These are phyloP conservation scores for Herpetotheres cachinnans DNA, from an alignment of 2,113 vertebrate species.

Conservation along the genomic window DNA sequence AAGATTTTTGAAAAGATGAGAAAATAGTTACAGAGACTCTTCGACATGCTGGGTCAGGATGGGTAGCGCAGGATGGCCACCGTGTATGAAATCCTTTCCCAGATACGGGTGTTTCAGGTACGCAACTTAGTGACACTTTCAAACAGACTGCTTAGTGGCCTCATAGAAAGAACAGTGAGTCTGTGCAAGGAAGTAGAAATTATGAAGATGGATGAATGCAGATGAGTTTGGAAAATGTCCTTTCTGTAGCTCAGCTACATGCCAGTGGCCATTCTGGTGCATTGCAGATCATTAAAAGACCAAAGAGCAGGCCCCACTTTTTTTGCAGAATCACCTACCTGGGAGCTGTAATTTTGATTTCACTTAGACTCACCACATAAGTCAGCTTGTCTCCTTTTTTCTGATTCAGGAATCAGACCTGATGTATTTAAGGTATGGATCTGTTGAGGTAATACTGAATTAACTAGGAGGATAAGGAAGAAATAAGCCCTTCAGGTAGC, in stretches of 20 bases:
- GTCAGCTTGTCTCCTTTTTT: background rate
- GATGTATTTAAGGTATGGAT: background rate
- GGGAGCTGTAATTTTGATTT: background rate
- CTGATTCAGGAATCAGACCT: background rate
- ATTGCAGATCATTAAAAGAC: background rate
- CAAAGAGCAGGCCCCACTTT: background rate
- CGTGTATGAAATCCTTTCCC: background rate
- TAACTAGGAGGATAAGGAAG: background rate
- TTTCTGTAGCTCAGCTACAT: background rate
- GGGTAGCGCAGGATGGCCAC: background rate
- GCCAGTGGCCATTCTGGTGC: background rate
- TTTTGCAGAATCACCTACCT: background rate
- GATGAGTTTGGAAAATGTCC: background rate
- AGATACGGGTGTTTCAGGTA: background rate
- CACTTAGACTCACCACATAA: background rate
- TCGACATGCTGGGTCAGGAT: background rate
- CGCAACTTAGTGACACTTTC: background rate
- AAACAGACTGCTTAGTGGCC: background rate
- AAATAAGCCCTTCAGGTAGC: background rate
- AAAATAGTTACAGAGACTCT: background rate
- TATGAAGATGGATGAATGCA: constrained; percentile 10
- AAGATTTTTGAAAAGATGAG: background rate
- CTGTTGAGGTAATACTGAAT: background rate
- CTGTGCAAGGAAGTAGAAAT: background rate
- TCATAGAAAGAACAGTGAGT: background rate